phyloP scores from a whole-genome alignment of 2,113 vertebrate species.

The Platichthys stellatus region DNA sequence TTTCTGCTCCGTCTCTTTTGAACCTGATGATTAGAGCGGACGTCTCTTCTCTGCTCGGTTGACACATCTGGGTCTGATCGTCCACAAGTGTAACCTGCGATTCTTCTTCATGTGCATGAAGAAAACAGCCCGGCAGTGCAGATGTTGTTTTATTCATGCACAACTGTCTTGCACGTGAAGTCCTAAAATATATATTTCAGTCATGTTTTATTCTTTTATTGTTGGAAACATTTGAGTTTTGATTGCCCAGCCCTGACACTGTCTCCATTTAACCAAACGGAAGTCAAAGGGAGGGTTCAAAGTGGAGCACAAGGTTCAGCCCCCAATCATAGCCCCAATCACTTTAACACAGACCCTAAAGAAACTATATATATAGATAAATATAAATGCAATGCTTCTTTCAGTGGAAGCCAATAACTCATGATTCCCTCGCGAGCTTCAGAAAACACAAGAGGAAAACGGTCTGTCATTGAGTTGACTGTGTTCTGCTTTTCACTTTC shows the following conservation, averaged over 20 bases:
- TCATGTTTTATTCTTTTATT: not conserved
- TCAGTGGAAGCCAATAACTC: not conserved
- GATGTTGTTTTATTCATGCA: not conserved
- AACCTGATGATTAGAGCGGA: not conserved
- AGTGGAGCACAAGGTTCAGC: not conserved
- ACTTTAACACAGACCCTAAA: constrained; percentile 9
- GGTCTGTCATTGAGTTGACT: too few species aligned
- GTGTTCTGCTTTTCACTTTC: constrained; percentile 7
- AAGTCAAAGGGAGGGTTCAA: not conserved
- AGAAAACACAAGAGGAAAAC: not conserved
- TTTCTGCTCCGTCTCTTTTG: not conserved
- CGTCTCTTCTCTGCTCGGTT: not conserved
- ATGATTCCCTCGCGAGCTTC: not conserved
- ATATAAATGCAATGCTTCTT: not conserved
- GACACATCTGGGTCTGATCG: not conserved
- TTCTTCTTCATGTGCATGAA: not conserved
- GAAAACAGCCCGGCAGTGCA: constrained; percentile 1
- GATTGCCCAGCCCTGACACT: not conserved
- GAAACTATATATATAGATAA: not conserved
- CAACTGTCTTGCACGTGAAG: not conserved
- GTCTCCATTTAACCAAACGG: too few species aligned
- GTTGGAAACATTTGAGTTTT: not conserved
- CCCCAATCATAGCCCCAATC: not conserved
- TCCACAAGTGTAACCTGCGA: not conserved
- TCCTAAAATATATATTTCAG: not conserved